Evolutionary conservation across 2,888 invertebrate species (phyloP).

Genomic region (Zelleria hepariella): DNA sequence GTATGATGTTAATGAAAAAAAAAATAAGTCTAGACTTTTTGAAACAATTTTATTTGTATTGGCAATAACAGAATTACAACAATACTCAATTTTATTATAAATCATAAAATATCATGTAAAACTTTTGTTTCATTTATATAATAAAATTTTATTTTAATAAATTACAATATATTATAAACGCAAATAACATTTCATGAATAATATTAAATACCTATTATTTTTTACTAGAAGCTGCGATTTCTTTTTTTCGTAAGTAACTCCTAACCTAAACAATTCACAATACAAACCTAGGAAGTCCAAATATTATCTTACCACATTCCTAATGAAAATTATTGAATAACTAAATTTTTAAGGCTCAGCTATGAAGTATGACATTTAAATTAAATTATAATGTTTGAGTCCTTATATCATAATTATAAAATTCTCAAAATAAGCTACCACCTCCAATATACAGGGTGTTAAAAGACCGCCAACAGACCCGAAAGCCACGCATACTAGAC

Average conservation of each 20-base stretch:
- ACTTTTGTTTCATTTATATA: constrained; percentile 17
- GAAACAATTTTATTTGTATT: constrained; percentile 20
- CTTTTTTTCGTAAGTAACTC: not conserved
- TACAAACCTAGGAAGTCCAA: not conserved
- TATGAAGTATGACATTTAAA: not conserved
- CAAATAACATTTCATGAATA: no score
- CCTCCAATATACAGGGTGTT: no score
- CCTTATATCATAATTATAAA: not conserved
- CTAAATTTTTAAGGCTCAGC: not conserved
- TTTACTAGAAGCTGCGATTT: not conserved
- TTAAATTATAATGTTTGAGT: not conserved
- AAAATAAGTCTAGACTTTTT: not conserved
- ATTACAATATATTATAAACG: not conserved
- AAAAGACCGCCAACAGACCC: no score
- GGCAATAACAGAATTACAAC: constrained; percentile 58
- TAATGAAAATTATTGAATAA: not conserved
- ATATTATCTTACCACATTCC: not conserved
- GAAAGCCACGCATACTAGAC: no score
- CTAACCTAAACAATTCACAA: not conserved
- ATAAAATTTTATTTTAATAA: not conserved
- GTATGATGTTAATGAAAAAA: not conserved
- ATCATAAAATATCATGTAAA: constrained; percentile 21
- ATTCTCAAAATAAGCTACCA: not conserved
- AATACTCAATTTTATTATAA: constrained; percentile 16
- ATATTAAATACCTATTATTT: not conserved